phyloP scores from a whole-genome alignment of 30 jellyfish, hydroid and myxozoan genomes.

The Turritopsis dohrnii region DNA sequence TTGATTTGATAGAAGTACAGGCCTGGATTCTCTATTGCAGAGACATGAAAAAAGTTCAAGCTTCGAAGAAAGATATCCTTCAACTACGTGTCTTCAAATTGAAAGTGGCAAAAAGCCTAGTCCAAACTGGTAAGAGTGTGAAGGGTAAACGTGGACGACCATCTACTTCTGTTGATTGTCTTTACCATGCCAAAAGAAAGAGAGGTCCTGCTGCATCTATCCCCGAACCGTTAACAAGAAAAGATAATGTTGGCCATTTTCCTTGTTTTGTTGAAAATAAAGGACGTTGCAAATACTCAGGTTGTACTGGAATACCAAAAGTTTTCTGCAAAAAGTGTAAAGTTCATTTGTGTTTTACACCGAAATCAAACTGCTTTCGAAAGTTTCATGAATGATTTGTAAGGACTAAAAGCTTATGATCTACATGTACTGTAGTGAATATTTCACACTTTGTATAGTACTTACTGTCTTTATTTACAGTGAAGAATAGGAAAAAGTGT shows the following conservation, averaged over 20 bases:
- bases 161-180: slow-evolving; percentile 15
- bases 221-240: neutral
- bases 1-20: slow-evolving; percentile 17
- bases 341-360: too few species aligned
- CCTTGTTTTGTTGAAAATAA: neutral
- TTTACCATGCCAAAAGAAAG: neutral
- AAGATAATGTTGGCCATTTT: neutral
- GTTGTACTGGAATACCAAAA: slow-evolving; percentile 11
- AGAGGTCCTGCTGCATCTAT: slow-evolving; percentile 14
- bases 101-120: neutral
- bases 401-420: too few species aligned
- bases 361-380: too few species aligned
- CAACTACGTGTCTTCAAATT: slow-evolving; percentile 4
- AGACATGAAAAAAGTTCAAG: too few species aligned
- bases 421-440: too few species aligned
- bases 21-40: slow-evolving; percentile 21
- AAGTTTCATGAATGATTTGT: too few species aligned
- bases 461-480: too few species aligned
- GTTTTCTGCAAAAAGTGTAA: too few species aligned
- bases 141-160: slow-evolving; percentile 27
- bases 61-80: neutral
- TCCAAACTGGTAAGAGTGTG: slow-evolving; percentile 12
- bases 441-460: too few species aligned
- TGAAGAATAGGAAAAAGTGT: too few species aligned
- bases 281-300: slow-evolving; percentile 17